Evolutionary conservation across 2,113 vertebrate genomes (phyloP).

Genomic region (Gobiocypris rarus): DNA sequence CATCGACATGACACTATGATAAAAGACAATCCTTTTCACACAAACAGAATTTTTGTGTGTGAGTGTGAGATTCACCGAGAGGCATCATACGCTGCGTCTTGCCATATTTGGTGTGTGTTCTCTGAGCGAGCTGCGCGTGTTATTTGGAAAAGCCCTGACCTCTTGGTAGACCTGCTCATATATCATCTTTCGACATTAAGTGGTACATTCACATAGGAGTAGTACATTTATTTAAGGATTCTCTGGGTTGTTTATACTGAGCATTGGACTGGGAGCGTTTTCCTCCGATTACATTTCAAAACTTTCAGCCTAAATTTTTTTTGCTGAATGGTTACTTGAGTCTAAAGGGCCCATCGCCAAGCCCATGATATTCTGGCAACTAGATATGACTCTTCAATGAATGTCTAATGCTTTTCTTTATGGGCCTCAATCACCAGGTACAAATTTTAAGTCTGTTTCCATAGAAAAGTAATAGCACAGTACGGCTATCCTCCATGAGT

Average conservation of each 20-base stretch:
- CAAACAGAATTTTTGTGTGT: not conserved
- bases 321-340: not conserved
- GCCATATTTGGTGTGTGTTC: conserved; percentile 47
- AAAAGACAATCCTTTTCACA: not conserved
- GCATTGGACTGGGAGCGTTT: conserved; percentile 21
- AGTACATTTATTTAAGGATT: conserved; percentile 66
- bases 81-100: conserved; percentile 17
- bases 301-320: not conserved
- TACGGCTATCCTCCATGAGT: no score
- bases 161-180: conserved; percentile 52
- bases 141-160: conserved; percentile 34
- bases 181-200: conserved; percentile 61
- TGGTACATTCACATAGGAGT: conserved; percentile 63
- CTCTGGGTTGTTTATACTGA: conserved; percentile 48
- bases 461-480: no score
- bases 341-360: not conserved
- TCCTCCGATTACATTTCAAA: not conserved
- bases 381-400: no score
- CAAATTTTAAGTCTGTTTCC: no score
- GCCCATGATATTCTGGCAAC: no score
- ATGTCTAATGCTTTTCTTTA: no score
- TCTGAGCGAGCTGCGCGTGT: conserved; percentile 14
- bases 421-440: no score
- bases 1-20: not conserved
- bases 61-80: conserved; percentile 14